A percentile compares a stretch with the other conserved stretches of the same genome.
Evolutionary conservation across 1,140 invertebrate species (phyloP).

Genomic region (Drosophila prosaltans): DNA sequence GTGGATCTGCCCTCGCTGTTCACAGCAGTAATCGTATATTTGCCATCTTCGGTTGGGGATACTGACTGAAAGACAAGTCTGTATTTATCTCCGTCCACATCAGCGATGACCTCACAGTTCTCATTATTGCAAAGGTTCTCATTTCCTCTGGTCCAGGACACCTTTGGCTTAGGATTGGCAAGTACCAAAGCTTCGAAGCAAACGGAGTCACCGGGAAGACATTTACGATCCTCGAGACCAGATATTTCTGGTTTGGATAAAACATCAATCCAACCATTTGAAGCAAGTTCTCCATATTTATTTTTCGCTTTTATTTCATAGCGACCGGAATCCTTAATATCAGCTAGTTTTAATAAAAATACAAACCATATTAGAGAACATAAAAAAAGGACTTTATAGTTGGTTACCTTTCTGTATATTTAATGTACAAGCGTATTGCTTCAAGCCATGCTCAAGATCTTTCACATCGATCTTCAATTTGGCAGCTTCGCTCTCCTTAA

Average conservation of each 20-base stretch:
- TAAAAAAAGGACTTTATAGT: neutral
- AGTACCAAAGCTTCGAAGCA: constrained; percentile 89
- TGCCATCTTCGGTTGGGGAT: constrained; percentile 89
- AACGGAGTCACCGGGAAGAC: constrained; percentile 88
- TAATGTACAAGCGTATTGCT: constrained; percentile 89
- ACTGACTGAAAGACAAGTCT: constrained; percentile 88
- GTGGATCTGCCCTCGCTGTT: constrained; percentile 90
- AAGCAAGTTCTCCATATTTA: constrained; percentile 89
- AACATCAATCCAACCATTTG: constrained; percentile 89
- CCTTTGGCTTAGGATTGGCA: constrained; percentile 91
- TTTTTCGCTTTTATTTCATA: constrained; percentile 92
- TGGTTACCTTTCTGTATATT: constrained; percentile 86
- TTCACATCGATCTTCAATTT: constrained; percentile 85
- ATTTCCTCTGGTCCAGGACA: constrained; percentile 87
- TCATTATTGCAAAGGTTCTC: constrained; percentile 82
- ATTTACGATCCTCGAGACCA: constrained; percentile 88
- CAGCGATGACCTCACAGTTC: constrained; percentile 82
- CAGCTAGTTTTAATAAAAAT: constrained; percentile 82
- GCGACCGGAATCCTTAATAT: constrained; percentile 90
- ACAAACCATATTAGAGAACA: constrained; percentile 4
- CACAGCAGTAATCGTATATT: constrained; percentile 89
- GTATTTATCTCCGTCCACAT: constrained; percentile 81
- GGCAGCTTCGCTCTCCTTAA: constrained; percentile 81
- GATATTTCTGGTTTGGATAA: constrained; percentile 90
- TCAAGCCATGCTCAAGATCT: constrained; percentile 88